Evolutionary conservation across 2,888 invertebrate genomes (phyloP).

Genomic region (Apodemia zela): DNA sequence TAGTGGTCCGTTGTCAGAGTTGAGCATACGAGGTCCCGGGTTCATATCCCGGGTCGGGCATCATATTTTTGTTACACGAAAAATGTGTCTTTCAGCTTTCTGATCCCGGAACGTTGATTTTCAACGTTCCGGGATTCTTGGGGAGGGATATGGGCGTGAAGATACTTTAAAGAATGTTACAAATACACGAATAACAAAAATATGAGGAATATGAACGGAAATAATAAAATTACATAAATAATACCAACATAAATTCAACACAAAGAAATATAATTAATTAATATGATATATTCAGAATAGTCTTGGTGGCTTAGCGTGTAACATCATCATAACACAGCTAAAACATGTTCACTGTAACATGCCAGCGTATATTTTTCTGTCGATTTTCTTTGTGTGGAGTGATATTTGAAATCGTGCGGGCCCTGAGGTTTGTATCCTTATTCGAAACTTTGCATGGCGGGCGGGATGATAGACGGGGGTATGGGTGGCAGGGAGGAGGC

Average conservation of each 20-base stretch:
- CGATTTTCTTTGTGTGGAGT: conserved; percentile 12
- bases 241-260: background rate
- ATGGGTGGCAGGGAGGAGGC: conserved; percentile 22
- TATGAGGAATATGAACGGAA: background rate
- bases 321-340: background rate
- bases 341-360: background rate
- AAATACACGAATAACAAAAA: background rate
- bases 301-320: background rate
- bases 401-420: background rate
- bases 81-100: too few relatives aligned
- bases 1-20: too few relatives aligned
- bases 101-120: too few relatives aligned
- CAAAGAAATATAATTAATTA: background rate
- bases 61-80: too few relatives aligned
- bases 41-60: too few relatives aligned
- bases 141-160: too few relatives aligned
- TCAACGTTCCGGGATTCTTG: too few relatives aligned
- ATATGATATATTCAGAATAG: background rate
- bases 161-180: background rate
- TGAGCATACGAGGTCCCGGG: too few relatives aligned
- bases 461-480: conserved; percentile 26
- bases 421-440: conserved; percentile 24
- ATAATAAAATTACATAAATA: background rate
- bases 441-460: conserved; percentile 21
- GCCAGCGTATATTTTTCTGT: background rate